Evolutionary conservation across 35 echinoderm and acorn worm genomes (phyloP), one percentile per base, ranked within the genome.

Genomic region (Apostichopus japonicus): DNA sequence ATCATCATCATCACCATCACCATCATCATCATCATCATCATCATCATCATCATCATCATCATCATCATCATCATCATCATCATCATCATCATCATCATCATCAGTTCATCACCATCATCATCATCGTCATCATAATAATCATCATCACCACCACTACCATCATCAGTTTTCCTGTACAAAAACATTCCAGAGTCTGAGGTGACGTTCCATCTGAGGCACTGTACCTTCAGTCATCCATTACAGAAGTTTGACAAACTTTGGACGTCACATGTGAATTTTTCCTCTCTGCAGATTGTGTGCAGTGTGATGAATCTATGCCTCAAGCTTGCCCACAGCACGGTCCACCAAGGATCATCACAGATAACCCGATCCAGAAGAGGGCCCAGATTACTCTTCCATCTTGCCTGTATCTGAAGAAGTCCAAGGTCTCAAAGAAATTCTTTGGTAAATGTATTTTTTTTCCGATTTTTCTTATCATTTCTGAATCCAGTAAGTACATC

Each of bases 341-440:
- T 56, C 88, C 93, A 24, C 62, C 79, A 5, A 84, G 53, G 8
- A 56, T 84, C 17, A 94, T 94, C 58, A 6, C 27, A 72, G 93
- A 94, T 25, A 91, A 54, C 6, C 54, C 62, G 6, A 94, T 94
- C 59, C 87, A 82, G 65, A 91, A 81, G 52, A 91, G 80, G 77
- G 93, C 93, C 51, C 91, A 87, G 53, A 91, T 91, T 23, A 94
- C 93, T 27, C 72, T 94, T 52, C 93, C 93, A 5, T 53, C 7
- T 8, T 86, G 72, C 11, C 79, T 94, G 23, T 55, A 24, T 52
- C 53, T 92, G 21, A 86, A 92, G 77, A 61, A 56, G 54, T 92
- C 91, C 0, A 84, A 83, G 19, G 72, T 92, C 21, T 81, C 91
- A 27, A 67, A 55, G 13, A 62, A 84, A 15, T 92, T 92, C 55